These are phyloP conservation scores for Coelopa pilipes DNA, from an alignment of 2,888 invertebrate species.

Conservation along the genomic window DNA sequence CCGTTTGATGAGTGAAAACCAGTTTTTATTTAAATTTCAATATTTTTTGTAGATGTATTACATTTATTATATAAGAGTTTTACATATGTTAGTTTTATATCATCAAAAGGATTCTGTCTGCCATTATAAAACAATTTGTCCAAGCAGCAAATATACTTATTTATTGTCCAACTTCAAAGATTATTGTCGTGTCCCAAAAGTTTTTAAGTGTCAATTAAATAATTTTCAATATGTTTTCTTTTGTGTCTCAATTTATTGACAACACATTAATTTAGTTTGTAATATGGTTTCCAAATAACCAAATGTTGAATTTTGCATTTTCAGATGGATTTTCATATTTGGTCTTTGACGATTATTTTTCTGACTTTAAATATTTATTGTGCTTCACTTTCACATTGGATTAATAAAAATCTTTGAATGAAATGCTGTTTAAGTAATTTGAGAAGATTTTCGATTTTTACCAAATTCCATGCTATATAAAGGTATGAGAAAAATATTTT, in stretches of 20 bases:
- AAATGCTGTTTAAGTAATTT: neutral
- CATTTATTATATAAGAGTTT: conserved; percentile 37
- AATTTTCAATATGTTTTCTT: conserved; percentile 37
- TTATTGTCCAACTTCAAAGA: conserved; percentile 33
- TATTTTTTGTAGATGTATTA: conserved; percentile 33
- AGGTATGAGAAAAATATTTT: conserved; percentile 35
- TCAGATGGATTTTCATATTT: too few species aligned
- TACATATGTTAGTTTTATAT: neutral
- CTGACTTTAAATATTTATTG: neutral
- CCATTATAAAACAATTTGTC: neutral
- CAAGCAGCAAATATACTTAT: conserved; percentile 18
- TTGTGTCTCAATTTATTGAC: neutral
- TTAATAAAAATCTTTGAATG: neutral
- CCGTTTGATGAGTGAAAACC: conserved; percentile 37
- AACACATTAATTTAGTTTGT: neutral
- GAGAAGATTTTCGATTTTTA: conserved; percentile 13
- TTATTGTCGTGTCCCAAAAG: conserved; percentile 9
- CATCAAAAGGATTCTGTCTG: conserved; percentile 15
- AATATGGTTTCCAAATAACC: neutral
- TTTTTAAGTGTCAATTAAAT: conserved; percentile 46
- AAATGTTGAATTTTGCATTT: neutral
- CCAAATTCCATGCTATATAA: conserved; percentile 28
- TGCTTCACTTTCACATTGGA: neutral
- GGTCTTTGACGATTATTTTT: neutral
- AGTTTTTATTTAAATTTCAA: conserved; percentile 38